Evolutionary conservation across 2,797 vertebrate species (phyloP).

Genomic region (Lutjanus argentimaculatus): DNA sequence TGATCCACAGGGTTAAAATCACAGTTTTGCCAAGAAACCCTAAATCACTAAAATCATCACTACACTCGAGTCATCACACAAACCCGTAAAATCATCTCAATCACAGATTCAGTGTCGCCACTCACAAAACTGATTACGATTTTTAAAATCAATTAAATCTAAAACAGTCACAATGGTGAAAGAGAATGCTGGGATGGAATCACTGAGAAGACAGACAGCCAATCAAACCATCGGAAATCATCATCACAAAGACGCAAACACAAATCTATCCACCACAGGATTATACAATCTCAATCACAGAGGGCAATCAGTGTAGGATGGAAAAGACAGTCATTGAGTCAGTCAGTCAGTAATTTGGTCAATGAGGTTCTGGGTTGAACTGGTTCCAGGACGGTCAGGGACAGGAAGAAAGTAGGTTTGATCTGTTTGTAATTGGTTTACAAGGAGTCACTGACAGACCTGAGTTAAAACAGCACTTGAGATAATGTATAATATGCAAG

Average conservation of each 20-base stretch:
- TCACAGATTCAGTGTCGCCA: constrained; percentile 36
- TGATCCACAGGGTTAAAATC: constrained; percentile 67
- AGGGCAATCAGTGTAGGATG: constrained; percentile 58
- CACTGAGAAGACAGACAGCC: constrained; percentile 48
- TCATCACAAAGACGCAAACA: constrained; percentile 49
- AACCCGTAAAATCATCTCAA: constrained; percentile 29
- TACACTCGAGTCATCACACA: constrained; percentile 33
- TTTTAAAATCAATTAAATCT: constrained; percentile 32
- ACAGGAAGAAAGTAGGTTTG: constrained; percentile 54
- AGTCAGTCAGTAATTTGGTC: constrained; percentile 54
- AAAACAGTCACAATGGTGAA: constrained; percentile 35
- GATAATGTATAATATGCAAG: constrained; percentile 16
- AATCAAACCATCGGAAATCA: constrained; percentile 60
- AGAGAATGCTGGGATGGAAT: constrained; percentile 45
- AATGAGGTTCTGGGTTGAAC: constrained; percentile 44
- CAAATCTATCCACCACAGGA: constrained; percentile 57
- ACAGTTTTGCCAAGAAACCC: background rate
- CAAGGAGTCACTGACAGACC: constrained; percentile 63
- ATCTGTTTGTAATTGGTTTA: constrained; percentile 71
- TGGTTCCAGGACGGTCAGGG: constrained; percentile 35
- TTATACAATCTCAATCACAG: constrained; percentile 49
- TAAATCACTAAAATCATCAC: constrained; percentile 46
- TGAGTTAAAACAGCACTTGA: constrained; percentile 80
- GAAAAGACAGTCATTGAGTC: constrained; percentile 56
- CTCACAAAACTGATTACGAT: constrained; percentile 38